Base-by-base conservation (phyloP, 2,113 vertebrate species). In the Lagopus muta region DNA sequence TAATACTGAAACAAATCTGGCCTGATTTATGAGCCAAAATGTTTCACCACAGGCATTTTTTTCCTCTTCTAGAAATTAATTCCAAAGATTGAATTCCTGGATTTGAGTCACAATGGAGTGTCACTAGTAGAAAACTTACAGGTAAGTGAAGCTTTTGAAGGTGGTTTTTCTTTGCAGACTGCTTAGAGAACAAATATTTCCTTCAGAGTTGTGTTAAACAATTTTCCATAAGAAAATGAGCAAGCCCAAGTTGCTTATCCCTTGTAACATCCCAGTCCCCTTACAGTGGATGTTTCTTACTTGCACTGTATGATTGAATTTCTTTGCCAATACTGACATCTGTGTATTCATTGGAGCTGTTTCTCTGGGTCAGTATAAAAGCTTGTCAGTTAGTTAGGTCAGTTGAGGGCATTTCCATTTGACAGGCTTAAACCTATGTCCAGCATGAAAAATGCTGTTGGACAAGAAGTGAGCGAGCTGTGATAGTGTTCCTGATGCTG, bases 41-140 rank as follows among this genome's bases (percentile, higher is more conserved):
- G 11, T 94, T 86, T 55, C 73, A 71, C 57, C 2, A 8, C 1
- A 0, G 40, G 3, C 13, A 8, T 25, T 79, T 90, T 96, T 96
- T 82, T 76, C 5, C 3, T 22, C 58, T 84, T 95, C 38, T 94
- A 99, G 99, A 99, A 99, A 98, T 93, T 99, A 82, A 99, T 98
- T 95, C 99, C 98, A 2, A 98, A 99, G 96, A 99, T 99, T 85
- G 99, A 99, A 94, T 99, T 99, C 95, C 96, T 99, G 89, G 99
- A 99, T 96, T 98, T 99, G 96, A 99, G 99, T 96, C 98, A 99
- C 97, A 99, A 99, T 91, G 98, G 97, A 30, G 98, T 99, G 73
- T 97, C 97, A 65, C 87, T 98, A 9, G 98, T 99, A 90, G 99
- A 99, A 92, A 99, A 99, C 91, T 97, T 99, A 24, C 99, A 99